Evolutionary conservation across 2,113 vertebrate species (phyloP).

Genomic region (Corynorhinus townsendii): DNA sequence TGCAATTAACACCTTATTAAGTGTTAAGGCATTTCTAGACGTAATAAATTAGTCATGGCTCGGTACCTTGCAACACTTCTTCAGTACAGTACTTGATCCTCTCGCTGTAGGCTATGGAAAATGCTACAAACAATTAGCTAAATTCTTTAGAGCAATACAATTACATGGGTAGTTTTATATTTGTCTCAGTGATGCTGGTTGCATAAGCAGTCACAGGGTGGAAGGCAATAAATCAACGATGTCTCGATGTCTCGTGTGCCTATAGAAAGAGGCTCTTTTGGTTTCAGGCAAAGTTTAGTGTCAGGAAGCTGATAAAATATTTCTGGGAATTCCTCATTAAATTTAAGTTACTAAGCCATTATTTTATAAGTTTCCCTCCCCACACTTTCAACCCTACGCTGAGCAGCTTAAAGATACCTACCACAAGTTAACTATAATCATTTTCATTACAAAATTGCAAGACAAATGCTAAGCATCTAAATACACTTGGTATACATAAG

Average conservation of each 20-base stretch:
- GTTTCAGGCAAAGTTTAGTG: neutral
- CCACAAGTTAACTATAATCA: neutral
- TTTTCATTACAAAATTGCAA: neutral
- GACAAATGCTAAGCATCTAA: neutral
- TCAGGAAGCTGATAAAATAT: neutral
- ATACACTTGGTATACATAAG: neutral
- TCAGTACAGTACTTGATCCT: constrained; percentile 11
- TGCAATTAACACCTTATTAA: constrained; percentile 70
- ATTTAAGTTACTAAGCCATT: constrained; percentile 19
- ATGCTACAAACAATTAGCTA: constrained; percentile 40
- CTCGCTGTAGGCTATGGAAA: constrained; percentile 24
- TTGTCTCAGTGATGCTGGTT: constrained; percentile 34
- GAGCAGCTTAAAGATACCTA: neutral
- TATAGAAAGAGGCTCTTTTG: neutral
- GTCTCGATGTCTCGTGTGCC: neutral
- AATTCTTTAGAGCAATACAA: constrained; percentile 52
- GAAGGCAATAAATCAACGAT: constrained; percentile 19
- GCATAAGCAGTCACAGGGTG: neutral
- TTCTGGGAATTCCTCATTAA: constrained; percentile 32
- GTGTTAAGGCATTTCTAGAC: constrained; percentile 57
- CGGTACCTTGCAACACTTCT: constrained; percentile 30
- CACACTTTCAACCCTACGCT: neutral
- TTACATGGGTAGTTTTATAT: constrained; percentile 54
- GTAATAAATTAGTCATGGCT: constrained; percentile 70
- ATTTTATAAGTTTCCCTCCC: neutral